phyloP scores from a whole-genome alignment of 1,140 invertebrate species.

The Leptestheria dahalacensis region DNA sequence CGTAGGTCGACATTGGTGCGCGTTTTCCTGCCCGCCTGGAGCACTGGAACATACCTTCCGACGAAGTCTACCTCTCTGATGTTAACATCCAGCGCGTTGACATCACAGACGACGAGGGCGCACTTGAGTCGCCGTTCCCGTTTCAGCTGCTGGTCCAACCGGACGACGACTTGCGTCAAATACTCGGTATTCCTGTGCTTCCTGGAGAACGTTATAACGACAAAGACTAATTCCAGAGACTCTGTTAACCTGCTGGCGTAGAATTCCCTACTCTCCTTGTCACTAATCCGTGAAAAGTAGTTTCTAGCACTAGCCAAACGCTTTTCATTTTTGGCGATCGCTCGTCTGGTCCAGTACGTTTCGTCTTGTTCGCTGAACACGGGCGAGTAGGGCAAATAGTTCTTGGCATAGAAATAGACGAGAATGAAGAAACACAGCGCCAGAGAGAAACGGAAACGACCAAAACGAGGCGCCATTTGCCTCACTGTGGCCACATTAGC shows the following conservation, averaged over 20 bases:
- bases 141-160: background rate
- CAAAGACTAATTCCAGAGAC: background rate
- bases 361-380: background rate
- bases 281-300: background rate
- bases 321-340: background rate
- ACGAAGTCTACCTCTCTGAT: background rate
- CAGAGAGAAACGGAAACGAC: too few species aligned
- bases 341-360: background rate
- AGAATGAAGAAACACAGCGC: background rate
- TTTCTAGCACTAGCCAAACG: background rate
- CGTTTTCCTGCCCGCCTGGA: background rate
- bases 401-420: background rate
- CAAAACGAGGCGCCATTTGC: too few species aligned
- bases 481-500: too few species aligned
- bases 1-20: background rate
- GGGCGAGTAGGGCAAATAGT: background rate
- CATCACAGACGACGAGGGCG: background rate
- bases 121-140: background rate
- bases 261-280: background rate
- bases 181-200: background rate
- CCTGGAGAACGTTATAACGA: background rate
- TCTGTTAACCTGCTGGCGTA: background rate
- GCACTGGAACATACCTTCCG: background rate
- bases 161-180: conserved; percentile 2
- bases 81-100: background rate